A percentile compares a stretch with the other conserved stretches of the same genome.
Conservation (phyloP, 2,797 vertebrate genomes). For the Hephaestus fuliginosus region DNA sequence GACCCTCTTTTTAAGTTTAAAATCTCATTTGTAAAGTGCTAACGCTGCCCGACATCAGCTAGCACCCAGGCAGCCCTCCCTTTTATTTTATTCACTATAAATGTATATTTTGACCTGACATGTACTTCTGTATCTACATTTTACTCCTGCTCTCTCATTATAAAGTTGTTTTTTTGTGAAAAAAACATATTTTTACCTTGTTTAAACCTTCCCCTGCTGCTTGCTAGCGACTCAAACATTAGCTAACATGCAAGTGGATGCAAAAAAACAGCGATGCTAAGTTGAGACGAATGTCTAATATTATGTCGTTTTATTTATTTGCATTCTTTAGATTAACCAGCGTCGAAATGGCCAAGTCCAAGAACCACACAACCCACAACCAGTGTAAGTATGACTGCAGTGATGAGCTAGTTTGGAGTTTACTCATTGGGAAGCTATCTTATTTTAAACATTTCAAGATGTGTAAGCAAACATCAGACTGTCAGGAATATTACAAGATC, state of each 20-base stretch:
- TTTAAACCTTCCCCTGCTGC: rapidly evolving
- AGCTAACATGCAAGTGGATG: background rate
- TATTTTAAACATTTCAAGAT: too few species aligned
- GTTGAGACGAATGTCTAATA: rapidly evolving
- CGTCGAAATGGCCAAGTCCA: slow-evolving; percentile 96
- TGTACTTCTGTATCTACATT: rapidly evolving
- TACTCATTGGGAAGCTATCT: too few species aligned
- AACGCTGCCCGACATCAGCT: background rate
- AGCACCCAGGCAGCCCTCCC: rapidly evolving
- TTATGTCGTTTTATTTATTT: background rate
- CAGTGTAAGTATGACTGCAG: slow-evolving; percentile 90
- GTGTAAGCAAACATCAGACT: rapidly evolving
- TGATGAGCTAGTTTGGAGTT: background rate
- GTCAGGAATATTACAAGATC: rapidly evolving
- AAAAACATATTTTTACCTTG: rapidly evolving
- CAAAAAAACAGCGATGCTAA: background rate
- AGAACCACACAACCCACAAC: slow-evolving; percentile 99
- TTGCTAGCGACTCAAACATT: background rate
- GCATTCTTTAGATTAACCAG: slow-evolving; percentile 59
- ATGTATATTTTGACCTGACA: rapidly evolving
- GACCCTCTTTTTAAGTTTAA: background rate
- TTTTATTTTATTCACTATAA: rapidly evolving
- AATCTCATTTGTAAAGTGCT: background rate
- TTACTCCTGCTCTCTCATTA: rapidly evolving
- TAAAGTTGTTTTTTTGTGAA: rapidly evolving